phyloP scores from a whole-genome alignment of 2,113 vertebrate species.

The Tamias sibiricus region DNA sequence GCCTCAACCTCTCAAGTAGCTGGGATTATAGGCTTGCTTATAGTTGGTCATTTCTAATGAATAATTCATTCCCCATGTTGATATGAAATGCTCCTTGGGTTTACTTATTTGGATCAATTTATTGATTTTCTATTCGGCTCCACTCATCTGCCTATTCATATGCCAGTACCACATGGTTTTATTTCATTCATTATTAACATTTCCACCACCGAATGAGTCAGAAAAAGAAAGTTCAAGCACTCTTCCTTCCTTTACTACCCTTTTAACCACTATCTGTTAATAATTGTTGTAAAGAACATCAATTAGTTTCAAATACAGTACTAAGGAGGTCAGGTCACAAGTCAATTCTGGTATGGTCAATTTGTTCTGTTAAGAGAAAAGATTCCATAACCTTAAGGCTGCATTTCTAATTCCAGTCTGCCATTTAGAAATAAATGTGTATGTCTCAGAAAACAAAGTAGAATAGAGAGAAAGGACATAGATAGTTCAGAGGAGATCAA shows the following conservation, averaged over 20 bases:
- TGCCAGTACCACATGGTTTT: not conserved
- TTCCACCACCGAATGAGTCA: not conserved
- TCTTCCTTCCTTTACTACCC: not conserved
- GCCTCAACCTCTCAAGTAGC: not conserved
- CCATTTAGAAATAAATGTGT: not conserved
- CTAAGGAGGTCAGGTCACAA: not conserved
- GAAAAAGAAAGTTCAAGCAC: not conserved
- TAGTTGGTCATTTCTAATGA: not conserved
- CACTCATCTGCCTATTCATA: constrained; percentile 13
- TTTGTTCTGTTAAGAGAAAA: not conserved
- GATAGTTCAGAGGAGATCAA: not conserved
- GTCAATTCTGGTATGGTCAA: constrained; percentile 4
- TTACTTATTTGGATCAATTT: not conserved
- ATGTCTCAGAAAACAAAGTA: not conserved
- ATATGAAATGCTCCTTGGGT: not conserved
- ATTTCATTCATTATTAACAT: constrained; percentile 23
- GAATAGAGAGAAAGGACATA: not conserved
- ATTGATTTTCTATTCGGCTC: constrained; percentile 13
- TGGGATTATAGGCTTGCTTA: not conserved
- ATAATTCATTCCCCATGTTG: not conserved
- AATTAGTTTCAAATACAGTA: constrained; percentile 30
- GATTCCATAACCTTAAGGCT: not conserved
- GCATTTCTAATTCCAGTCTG: not conserved
- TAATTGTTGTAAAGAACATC: not conserved
- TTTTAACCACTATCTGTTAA: constrained; percentile 28